These are phyloP conservation scores for Drosophila quadrilineata DNA, from an alignment of 1,140 invertebrate genomes.

Conservation along the genomic window DNA sequence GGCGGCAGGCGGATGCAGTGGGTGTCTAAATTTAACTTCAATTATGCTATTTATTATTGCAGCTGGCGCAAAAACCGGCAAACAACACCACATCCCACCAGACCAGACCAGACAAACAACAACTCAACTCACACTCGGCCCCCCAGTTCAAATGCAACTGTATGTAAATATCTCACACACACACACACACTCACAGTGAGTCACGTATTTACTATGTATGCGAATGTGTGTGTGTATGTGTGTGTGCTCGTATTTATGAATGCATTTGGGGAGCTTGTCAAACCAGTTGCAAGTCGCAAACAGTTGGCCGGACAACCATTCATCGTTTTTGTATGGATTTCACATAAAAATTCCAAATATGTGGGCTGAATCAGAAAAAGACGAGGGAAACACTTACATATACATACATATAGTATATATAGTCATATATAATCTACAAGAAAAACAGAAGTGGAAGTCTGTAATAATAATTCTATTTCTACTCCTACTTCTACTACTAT, in stretches of 20 bases:
- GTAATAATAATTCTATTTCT: no score
- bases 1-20: constrained; percentile 49
- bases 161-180: not conserved
- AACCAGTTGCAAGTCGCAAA: constrained; percentile 40
- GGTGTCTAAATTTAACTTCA: constrained; percentile 71
- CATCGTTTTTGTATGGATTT: constrained; percentile 39
- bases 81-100: no score
- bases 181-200: no score
- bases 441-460: no score
- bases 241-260: constrained; percentile 1
- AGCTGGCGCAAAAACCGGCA: constrained; percentile 64
- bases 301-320: constrained; percentile 30
- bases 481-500: no score
- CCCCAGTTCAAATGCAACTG: constrained; percentile 11
- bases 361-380: not conserved
- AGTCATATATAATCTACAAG: no score
- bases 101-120: constrained; percentile 72
- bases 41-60: constrained; percentile 71
- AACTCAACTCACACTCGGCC: no score
- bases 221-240: not conserved
- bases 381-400: no score
- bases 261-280: not conserved
- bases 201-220: not conserved
- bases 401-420: no score
- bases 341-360: constrained; percentile 53